Percentiles rank a stretch among this genome's conserved stretches.
Conservation (phyloP, 2,113 vertebrate genomes). For the Phainopepla nitens region DNA sequence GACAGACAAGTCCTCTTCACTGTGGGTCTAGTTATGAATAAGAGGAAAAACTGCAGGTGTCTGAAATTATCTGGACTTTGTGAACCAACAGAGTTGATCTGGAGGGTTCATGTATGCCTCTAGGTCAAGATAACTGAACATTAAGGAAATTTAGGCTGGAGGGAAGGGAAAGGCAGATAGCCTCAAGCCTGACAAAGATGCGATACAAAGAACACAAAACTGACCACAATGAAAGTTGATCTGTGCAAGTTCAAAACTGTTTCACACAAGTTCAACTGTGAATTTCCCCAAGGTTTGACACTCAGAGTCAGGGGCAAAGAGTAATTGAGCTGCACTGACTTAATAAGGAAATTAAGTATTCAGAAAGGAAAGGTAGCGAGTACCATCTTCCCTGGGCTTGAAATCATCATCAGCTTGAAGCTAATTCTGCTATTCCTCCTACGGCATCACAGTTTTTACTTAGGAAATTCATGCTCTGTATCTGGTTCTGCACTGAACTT, state of each 20-base stretch:
- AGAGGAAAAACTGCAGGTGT: not conserved
- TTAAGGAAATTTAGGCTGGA: not conserved
- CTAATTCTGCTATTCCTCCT: constrained; percentile 24
- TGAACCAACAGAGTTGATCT: not conserved
- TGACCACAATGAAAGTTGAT: not conserved
- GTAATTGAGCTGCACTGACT: not conserved
- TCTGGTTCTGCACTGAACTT: not conserved
- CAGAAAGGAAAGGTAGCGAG: constrained; percentile 7
- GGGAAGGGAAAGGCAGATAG: not conserved
- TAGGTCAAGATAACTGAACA: not conserved
- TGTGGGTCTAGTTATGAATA: not conserved
- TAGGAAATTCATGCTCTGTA: not conserved
- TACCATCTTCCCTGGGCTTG: not conserved
- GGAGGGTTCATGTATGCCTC: not conserved
- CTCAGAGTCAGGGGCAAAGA: not conserved
- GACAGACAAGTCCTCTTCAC: not conserved
- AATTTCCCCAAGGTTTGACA: not conserved
- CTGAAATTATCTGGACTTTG: not conserved
- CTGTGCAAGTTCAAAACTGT: not conserved
- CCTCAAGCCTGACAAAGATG: not conserved
- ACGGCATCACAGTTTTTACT: not conserved
- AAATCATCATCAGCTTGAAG: not conserved
- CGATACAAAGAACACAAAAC: not conserved
- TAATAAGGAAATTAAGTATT: constrained; percentile 7
- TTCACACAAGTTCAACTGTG: not conserved